Percentiles rank a stretch among this genome's conserved stretches.
These are phyloP conservation scores for Drosophila buzzatii DNA, from an alignment of 2,888 invertebrate genomes.

Conservation along the genomic window DNA sequence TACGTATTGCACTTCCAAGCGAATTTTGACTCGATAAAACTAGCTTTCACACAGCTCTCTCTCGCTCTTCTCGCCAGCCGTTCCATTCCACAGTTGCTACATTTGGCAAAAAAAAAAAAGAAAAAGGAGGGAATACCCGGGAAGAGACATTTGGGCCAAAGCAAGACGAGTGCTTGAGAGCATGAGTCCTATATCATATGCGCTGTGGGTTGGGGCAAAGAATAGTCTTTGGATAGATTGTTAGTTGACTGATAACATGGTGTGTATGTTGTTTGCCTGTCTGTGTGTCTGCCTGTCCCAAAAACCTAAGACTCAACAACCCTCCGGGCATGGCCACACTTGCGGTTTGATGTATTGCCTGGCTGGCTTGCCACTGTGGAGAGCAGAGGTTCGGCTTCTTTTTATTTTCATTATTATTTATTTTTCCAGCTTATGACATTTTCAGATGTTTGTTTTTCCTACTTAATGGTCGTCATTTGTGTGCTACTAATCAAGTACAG, in stretches of 20 bases:
- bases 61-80: neutral
- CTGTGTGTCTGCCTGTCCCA: neutral
- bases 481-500: constrained; percentile 43
- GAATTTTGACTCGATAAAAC: constrained; percentile 22
- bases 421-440: constrained; percentile 50
- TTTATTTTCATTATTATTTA: constrained; percentile 23
- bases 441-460: constrained; percentile 36
- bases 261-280: constrained; percentile 19
- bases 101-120: constrained; percentile 22
- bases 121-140: constrained; percentile 14
- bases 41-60: neutral
- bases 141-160: constrained; percentile 20
- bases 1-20: constrained; percentile 42
- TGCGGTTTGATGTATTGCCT: constrained; percentile 27
- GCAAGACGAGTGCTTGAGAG: constrained; percentile 29
- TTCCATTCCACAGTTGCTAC: neutral
- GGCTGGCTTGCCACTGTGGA: neutral
- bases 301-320: constrained; percentile 13
- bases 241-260: constrained; percentile 28
- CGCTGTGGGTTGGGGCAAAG: neutral
- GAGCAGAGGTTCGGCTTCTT: neutral
- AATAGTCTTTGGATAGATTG: constrained; percentile 15
- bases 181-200: constrained; percentile 15
- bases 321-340: constrained; percentile 4
- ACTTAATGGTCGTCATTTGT: constrained; percentile 49